Evolutionary conservation across 1,140 invertebrate species (phyloP).

Genomic region (Listronotus oregonensis): DNA sequence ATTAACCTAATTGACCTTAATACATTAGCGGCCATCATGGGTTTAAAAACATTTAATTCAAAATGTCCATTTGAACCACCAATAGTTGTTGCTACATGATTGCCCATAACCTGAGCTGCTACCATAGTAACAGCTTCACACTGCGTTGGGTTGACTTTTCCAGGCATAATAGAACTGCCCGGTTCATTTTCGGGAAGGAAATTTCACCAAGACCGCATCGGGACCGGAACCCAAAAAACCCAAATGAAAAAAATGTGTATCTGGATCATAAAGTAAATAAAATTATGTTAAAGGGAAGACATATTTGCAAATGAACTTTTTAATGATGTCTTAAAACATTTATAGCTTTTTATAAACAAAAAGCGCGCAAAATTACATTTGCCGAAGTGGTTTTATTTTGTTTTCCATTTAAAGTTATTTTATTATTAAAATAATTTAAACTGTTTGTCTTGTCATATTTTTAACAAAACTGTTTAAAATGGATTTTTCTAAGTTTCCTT

Average conservation of each 20-base stretch:
- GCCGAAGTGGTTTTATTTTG: too few relatives aligned
- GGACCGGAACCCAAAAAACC: constrained; percentile 94
- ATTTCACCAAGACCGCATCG: constrained; percentile 97
- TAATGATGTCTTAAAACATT: too few relatives aligned
- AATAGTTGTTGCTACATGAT: constrained; percentile 66
- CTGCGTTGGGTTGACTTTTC: constrained; percentile 53
- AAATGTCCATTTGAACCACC: constrained; percentile 98
- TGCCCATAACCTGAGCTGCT: not conserved
- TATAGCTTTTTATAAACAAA: too few relatives aligned
- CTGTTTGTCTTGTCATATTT: too few relatives aligned
- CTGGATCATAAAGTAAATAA: too few relatives aligned
- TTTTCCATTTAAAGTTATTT: too few relatives aligned
- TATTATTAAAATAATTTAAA: too few relatives aligned
- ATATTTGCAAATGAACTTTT: too few relatives aligned
- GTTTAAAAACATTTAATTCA: constrained; percentile 99
- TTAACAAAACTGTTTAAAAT: too few relatives aligned
- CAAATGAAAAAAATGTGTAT: constrained; percentile 27
- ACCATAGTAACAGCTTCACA: not conserved
- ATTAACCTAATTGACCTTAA: constrained; percentile 88
- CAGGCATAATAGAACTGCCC: constrained; percentile 99
- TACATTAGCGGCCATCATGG: constrained; percentile 96
- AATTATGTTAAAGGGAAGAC: too few relatives aligned
- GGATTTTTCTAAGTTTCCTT: too few relatives aligned
- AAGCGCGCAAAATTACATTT: too few relatives aligned
- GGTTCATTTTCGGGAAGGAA: constrained; percentile 97